Base-by-base conservation (phyloP, 37 sponge, comb jelly and placozoan species). In the Lycopodina hypogea region DNA sequence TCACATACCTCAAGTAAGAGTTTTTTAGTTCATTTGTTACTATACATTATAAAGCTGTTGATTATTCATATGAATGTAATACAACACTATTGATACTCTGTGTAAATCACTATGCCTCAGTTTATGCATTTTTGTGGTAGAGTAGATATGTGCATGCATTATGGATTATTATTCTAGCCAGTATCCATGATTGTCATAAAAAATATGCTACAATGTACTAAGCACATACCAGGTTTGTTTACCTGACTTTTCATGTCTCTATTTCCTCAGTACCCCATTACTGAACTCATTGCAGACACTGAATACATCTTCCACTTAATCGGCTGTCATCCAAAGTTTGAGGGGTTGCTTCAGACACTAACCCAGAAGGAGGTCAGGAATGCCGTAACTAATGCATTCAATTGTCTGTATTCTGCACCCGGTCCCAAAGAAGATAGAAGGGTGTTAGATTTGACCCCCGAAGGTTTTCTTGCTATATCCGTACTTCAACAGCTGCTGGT, bases 401-500 rank as follows among this genome's bases (percentile, higher is more conserved):
- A 78, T 21, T 3, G 1, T 11, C 53, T 78, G 12, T 41, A 78
- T 35, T 52, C 68, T 32, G 68, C 78, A 3, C 34, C 55, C 22
- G 1, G 2, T 37, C 61, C 61, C 8, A 22, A 60, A 60, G 24
- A 60, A 26, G 24, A n/a, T 7, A 28, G 61, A 22, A 6, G 24
- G 8, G 26, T 60, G 61, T 26, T 26, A 28, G n/a, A 60, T 6
- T 7, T 79, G n/a, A 48, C 58, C 4, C 81, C 72, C 4, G 72
- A 81, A 56, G 82, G 76, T 7, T 78, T 79, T 59, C 32, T 90
- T 50, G 83, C 78, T 12, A 61, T 86, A 11, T 8, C 74, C 14
- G 35, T 83, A 1, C 39, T 90, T 4, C 69, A 77, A 34, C 91
- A 90, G 68, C 86, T 87, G 87, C 65, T 90, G 36, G 88, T 86